Evolutionary conservation across 2,888 invertebrate genomes (phyloP), one percentile per base, ranked within the genome.

Genomic region (Axea sp.): DNA sequence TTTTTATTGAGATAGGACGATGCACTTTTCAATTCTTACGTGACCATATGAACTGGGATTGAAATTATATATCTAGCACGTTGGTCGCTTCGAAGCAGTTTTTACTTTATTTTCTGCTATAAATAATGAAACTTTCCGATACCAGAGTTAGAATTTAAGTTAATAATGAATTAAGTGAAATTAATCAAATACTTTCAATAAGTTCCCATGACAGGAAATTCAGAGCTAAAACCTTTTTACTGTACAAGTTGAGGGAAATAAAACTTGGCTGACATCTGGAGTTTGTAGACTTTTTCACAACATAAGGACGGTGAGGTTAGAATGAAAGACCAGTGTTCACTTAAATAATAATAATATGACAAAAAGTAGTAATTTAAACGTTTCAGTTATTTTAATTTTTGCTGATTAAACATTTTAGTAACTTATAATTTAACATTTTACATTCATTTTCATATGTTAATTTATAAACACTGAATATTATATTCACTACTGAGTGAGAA

Each of bases 211-310:
- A 39, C 39, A 19, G 41, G 8, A 31, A 60, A 28, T 55, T 55
- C 41, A 15, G 12, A 47, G 45, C 45, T 37, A 39, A 71, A 71
- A 71, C 69, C 55, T 47, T 71, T 71, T 62, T 55, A 45, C 71
- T 35, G 71, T 55, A 60, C 55, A 41, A 55, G 47, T 62, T 62
- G 24, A 49, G 62, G 55, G 41, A 71, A 69, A 71, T 71, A 62
- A 71, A 71, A 30, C 62, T 71, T 62, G 26, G 62, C 55, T 55
- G 71, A 62, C 62, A 71, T 71, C 71, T 71, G 71, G 62, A 71
- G 62, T 71, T 62, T 47, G 62, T 55, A 9, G 49, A 71, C 28
- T 71, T 71, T 71, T 71, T 71, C 71, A 47, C 55, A 62, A 71
- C 71, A 41, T 62, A 57, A 71, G 55, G 49, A 55, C 51, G 53